Conservation (phyloP, 2,113 vertebrate genomes). For the Heptranchias perlo region DNA sequence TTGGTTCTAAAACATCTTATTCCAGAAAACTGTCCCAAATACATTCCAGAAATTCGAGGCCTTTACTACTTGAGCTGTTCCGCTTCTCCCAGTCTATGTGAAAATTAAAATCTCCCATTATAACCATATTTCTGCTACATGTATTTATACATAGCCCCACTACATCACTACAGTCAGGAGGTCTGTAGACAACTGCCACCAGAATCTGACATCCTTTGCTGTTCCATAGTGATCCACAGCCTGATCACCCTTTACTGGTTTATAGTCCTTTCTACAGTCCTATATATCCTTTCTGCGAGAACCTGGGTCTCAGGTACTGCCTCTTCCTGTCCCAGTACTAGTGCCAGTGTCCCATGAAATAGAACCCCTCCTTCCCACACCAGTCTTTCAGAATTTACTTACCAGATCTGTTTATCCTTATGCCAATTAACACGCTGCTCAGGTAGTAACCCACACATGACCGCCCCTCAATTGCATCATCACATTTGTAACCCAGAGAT, state of each 20-base stretch:
- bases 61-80: too few relatives aligned
- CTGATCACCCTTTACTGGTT: neutral
- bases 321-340: too few relatives aligned
- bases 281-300: neutral
- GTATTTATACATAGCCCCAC: neutral
- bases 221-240: neutral
- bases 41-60: too few relatives aligned
- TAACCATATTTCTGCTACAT: neutral
- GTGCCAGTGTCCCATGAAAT: neutral
- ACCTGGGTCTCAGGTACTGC: neutral
- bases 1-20: too few relatives aligned
- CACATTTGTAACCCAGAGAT: neutral
- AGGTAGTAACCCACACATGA: neutral
- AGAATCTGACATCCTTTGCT: neutral
- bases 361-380: neutral
- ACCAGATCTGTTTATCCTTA: neutral
- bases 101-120: neutral
- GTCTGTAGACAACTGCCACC: neutral
- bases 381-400: neutral
- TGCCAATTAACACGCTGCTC: neutral
- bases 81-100: neutral
- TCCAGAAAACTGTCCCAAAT: too few relatives aligned
- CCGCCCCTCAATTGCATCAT: too few relatives aligned
- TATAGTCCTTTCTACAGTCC: neutral
- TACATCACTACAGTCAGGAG: neutral